Evolutionary conservation across 2,888 invertebrate genomes (phyloP), one percentile per base, ranked within the genome.

Genomic region (Drosophila ustulata): DNA sequence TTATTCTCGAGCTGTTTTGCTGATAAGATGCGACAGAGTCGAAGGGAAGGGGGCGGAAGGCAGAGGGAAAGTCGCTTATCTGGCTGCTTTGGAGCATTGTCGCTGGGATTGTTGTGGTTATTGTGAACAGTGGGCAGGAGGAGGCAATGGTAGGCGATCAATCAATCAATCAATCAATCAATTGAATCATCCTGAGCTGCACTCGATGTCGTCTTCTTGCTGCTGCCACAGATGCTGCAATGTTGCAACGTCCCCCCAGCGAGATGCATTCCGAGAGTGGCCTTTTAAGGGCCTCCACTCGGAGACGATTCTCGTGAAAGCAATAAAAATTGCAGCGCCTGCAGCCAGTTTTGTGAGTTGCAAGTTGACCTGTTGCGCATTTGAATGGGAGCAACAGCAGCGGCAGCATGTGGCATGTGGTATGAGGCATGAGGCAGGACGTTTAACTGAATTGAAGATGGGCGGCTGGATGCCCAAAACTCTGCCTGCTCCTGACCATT

Each of bases 271-370:
- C 75, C 52, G 25, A 43, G 4, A n/a, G 34, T 26, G 45, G 63
- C 84, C 84, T 66, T 84, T 84, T 87, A 86, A 82, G 87, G 83
- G 86, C 68, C 53, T 71, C 25, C 23, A 23, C 28, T 49, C 53
- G 5, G 61, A 25, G 61, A 25, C 34, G 59, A 78, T 90, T 90
- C 89, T 82, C 78, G 84, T 75, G 90, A 90, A 90, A 89, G 81
- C 90, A 90, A 90, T 90, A 89, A 90, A 90, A 90, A 82, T 89
- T 83, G 79, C 82, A 90, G 78, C 80, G 78, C 79, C 83, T 70
- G 64, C 47, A 61, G 70, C 45, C 49, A 37, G 62, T 66, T 57
- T 30, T 47, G 69, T n/a, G 41, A 52, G 53, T 49, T 53, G 66
- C 62, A 51, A 49, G 67, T 70, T 78, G 80, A 83, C 83, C 82